Evolutionary conservation across 2,113 vertebrate genomes (phyloP).

Genomic region (Thryonomys swinderianus): DNA sequence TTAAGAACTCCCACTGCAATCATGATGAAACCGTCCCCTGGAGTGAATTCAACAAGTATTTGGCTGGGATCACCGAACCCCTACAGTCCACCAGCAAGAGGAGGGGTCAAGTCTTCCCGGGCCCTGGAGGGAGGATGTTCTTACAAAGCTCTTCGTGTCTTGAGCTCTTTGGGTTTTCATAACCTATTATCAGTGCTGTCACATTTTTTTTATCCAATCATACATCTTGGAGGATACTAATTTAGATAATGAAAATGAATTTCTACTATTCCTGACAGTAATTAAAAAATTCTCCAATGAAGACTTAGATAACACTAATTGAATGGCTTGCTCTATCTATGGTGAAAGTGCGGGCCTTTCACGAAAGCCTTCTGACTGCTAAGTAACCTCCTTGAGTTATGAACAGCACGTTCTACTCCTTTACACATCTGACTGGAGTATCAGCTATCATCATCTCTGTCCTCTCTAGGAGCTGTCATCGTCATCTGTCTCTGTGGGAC

Average conservation of each 20-base stretch:
- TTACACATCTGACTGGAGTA: slow-evolving; percentile 1
- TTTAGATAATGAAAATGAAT: slow-evolving; percentile 38
- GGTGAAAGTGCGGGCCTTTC: neutral
- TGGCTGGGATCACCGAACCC: neutral
- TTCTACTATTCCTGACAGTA: slow-evolving; percentile 31
- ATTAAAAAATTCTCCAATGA: slow-evolving; percentile 45
- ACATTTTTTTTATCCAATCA: neutral
- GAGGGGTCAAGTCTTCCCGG: neutral
- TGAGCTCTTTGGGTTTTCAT: neutral
- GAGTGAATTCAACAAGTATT: neutral
- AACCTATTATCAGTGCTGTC: neutral
- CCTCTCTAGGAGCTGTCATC: no score
- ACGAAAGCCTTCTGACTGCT: slow-evolving; percentile 50
- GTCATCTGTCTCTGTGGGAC: neutral
- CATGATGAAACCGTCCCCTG: neutral
- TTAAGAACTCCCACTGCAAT: neutral
- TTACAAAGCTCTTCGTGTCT: neutral
- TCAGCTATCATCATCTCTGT: neutral
- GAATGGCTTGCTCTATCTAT: neutral
- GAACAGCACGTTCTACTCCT: slow-evolving; percentile 30
- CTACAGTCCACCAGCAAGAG: neutral
- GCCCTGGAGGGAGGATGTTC: neutral
- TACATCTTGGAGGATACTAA: neutral
- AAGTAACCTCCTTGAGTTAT: slow-evolving; percentile 12
- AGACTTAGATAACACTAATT: slow-evolving; percentile 41